Conservation (phyloP, 2,113 vertebrate species). For the Vimba vimba region DNA sequence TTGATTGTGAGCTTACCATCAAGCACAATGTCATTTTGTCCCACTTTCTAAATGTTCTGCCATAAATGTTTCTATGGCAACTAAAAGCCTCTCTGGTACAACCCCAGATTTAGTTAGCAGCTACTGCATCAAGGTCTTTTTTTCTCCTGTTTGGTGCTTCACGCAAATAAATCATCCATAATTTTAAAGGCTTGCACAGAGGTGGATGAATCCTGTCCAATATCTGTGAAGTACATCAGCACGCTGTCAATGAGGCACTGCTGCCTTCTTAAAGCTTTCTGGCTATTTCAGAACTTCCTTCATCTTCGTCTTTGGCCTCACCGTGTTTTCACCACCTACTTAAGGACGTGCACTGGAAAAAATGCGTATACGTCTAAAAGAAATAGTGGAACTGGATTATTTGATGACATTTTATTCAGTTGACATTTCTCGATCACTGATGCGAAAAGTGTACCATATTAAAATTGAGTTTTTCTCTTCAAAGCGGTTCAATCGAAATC, state of each 20-base stretch:
- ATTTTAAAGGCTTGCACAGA: constrained; percentile 13
- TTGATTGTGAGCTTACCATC: constrained; percentile 59
- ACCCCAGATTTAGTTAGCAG: constrained; percentile 56
- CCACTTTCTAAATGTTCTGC: constrained; percentile 63
- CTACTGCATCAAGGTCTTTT: constrained; percentile 55
- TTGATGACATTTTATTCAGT: background rate
- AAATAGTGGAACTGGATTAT: background rate
- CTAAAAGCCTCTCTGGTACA: constrained; percentile 70
- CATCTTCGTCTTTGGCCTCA: background rate
- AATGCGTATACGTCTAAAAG: background rate
- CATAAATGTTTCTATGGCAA: constrained; percentile 75
- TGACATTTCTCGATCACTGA: background rate
- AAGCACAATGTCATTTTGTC: constrained; percentile 26
- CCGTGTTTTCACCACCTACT: background rate
- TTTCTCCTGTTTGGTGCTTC: constrained; percentile 37
- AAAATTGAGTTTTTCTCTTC: background rate
- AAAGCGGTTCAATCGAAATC: background rate
- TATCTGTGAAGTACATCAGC: constrained; percentile 23
- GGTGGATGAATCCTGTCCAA: background rate
- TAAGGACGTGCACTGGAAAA: background rate
- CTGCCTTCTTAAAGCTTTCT: background rate
- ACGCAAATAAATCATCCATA: constrained; percentile 32
- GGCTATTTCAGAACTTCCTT: background rate
- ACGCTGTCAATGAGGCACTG: background rate
- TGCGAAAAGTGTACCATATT: too few relatives aligned